phyloP scores from a whole-genome alignment of 2,797 vertebrate genomes.

The Xerus rutilus region DNA sequence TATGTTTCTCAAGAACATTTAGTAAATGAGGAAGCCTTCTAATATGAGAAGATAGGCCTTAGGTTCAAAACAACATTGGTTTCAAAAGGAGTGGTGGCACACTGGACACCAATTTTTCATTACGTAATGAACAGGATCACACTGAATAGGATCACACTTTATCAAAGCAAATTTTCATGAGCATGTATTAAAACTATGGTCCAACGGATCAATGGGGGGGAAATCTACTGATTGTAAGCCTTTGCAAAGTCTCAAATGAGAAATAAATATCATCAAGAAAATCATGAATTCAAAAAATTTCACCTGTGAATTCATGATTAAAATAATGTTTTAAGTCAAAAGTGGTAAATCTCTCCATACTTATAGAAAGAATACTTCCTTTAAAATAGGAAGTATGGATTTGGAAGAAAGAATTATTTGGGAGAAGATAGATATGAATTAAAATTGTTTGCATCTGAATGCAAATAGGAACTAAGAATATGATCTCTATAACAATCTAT shows the following conservation, averaged over 20 bases:
- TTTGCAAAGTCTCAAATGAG: not conserved
- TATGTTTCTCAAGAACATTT: not conserved
- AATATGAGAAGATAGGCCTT: not conserved
- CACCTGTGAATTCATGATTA: not conserved
- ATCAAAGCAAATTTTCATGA: not conserved
- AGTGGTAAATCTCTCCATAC: not conserved
- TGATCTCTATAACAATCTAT: not conserved
- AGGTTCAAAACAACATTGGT: not conserved
- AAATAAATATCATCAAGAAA: slow-evolving; percentile 3
- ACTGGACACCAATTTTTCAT: not conserved
- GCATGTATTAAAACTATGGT: not conserved
- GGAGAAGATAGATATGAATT: not conserved
- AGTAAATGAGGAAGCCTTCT: not conserved
- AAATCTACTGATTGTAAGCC: not conserved
- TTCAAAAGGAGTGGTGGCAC: not conserved
- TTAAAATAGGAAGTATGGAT: not conserved
- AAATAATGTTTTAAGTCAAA: slow-evolving; percentile 28
- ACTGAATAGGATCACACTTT: not conserved
- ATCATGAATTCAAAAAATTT: slow-evolving; percentile 17
- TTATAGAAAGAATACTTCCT: too few species aligned
- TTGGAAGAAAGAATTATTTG: not conserved
- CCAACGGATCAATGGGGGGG: not conserved
- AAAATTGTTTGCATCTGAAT: not conserved
- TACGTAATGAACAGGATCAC: not conserved
- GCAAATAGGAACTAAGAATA: not conserved